These are phyloP conservation scores for Selenia dentaria DNA, from an alignment of 2,888 invertebrate species.

Conservation along the genomic window DNA sequence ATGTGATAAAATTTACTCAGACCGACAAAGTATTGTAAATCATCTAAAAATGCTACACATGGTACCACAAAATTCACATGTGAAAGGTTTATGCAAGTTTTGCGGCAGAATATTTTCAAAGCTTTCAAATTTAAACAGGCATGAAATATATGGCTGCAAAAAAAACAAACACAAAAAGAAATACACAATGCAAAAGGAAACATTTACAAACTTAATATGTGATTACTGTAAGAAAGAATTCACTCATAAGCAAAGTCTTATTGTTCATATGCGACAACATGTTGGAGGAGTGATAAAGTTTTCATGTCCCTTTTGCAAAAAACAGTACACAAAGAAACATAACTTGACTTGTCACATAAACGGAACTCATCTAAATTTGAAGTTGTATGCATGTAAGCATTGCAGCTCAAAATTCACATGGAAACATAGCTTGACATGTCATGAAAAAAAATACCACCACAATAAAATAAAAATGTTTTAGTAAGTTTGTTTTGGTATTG, in stretches of 20 bases:
- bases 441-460: slow-evolving; percentile 1
- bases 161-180: background rate
- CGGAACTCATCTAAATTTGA: background rate
- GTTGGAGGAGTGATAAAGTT: background rate
- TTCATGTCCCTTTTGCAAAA: background rate
- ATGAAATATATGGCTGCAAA: slow-evolving; percentile 15
- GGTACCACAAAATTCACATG: background rate
- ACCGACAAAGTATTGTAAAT: background rate
- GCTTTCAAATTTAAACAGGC: slow-evolving; percentile 46
- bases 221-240: slow-evolving; percentile 13
- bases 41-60: background rate
- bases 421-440: background rate
- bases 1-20: background rate
- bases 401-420: slow-evolving; percentile 2
- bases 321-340: slow-evolving; percentile 1
- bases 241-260: background rate
- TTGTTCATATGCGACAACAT: background rate
- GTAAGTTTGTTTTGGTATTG: no score
- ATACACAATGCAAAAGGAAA: slow-evolving; percentile 39
- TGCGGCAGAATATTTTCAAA: slow-evolving; percentile 36
- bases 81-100: background rate
- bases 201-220: slow-evolving; percentile 17
- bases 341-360: slow-evolving; percentile 8
- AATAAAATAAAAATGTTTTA: no score
- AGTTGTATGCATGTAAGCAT: background rate